A percentile compares a stretch with the other conserved stretches of the same genome.
These are phyloP conservation scores for Gastrophysa polygoni DNA, from an alignment of 2,888 invertebrate species.

Conservation along the genomic window DNA sequence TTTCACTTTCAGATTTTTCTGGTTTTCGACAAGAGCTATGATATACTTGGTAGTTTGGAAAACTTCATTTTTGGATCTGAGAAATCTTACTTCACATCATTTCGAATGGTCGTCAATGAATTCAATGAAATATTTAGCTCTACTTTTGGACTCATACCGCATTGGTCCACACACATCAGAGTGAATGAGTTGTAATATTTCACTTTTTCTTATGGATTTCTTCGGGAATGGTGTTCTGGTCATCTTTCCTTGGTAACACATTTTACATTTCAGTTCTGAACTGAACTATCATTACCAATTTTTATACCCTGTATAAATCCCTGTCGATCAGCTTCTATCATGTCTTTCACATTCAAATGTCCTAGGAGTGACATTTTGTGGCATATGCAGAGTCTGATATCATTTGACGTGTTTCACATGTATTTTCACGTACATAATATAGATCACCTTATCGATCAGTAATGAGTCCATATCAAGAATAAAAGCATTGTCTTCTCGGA, in stretches of 20 bases:
- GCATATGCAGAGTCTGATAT: no score
- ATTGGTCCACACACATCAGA: conserved; percentile 28
- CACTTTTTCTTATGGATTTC: no score
- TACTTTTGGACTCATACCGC: conserved; percentile 17
- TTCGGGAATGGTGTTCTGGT: no score
- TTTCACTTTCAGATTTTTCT: conserved; percentile 29
- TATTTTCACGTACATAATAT: conserved; percentile 14
- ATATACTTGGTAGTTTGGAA: conserved; percentile 29
- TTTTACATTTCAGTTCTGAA: no score
- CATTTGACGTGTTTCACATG: no score
- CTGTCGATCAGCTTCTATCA: no score
- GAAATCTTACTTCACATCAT: conserved; percentile 38
- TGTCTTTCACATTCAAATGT: no score
- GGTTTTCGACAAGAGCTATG: conserved; percentile 37
- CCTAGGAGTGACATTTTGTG: no score
- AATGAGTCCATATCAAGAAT: conserved; percentile 15
- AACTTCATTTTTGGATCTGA: conserved; percentile 38
- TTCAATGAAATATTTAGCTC: conserved; percentile 35
- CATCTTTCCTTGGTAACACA: no score
- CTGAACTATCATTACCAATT: no score
- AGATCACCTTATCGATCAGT: conserved; percentile 20
- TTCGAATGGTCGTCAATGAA: conserved; percentile 41
- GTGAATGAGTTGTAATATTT: background rate
- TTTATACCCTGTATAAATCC: no score
- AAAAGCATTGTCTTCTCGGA: conserved; percentile 19